phyloP scores from a whole-genome alignment of 1,140 invertebrate genomes.

The Steinernema feltiae region DNA sequence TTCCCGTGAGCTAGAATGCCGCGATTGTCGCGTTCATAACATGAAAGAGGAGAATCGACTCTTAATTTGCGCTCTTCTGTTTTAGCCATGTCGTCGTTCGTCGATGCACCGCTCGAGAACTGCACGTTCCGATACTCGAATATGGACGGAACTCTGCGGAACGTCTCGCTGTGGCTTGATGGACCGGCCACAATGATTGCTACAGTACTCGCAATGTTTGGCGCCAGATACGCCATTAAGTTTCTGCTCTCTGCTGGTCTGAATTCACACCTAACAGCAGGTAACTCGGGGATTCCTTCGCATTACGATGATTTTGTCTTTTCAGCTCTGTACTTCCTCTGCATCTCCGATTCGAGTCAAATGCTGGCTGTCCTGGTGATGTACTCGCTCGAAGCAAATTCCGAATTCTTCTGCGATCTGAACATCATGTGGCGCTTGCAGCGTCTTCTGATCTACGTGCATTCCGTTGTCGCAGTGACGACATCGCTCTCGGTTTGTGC shows the following conservation, averaged over 20 bases:
- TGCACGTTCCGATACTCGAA: neutral
- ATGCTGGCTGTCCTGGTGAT: slow-evolving; percentile 35
- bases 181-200: slow-evolving; percentile 31
- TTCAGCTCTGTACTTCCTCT: slow-evolving; percentile 37
- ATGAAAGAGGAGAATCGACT: neutral
- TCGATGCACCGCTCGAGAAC: neutral
- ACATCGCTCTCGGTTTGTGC: slow-evolving; percentile 12
- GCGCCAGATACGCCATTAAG: slow-evolving; percentile 30
- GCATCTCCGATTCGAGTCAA: slow-evolving; percentile 30
- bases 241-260: slow-evolving; percentile 35
- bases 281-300: too few species aligned
- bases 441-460: neutral
- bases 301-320: neutral
- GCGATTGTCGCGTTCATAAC: neutral
- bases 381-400: slow-evolving; percentile 35
- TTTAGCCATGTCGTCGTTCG: neutral
- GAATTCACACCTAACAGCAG: slow-evolving; percentile 33
- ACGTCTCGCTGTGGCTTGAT: slow-evolving; percentile 15
- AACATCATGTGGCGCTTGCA: slow-evolving; percentile 31
- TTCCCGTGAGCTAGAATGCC: neutral
- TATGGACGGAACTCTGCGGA: neutral
- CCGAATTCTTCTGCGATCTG: slow-evolving; percentile 21
- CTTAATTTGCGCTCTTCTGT: neutral
- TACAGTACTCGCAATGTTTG: slow-evolving; percentile 29
- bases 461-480: neutral